Evolutionary conservation across 2,797 vertebrate genomes (phyloP), one percentile per base, ranked within the genome.

Genomic region (Kryptolebias ocellatus): DNA sequence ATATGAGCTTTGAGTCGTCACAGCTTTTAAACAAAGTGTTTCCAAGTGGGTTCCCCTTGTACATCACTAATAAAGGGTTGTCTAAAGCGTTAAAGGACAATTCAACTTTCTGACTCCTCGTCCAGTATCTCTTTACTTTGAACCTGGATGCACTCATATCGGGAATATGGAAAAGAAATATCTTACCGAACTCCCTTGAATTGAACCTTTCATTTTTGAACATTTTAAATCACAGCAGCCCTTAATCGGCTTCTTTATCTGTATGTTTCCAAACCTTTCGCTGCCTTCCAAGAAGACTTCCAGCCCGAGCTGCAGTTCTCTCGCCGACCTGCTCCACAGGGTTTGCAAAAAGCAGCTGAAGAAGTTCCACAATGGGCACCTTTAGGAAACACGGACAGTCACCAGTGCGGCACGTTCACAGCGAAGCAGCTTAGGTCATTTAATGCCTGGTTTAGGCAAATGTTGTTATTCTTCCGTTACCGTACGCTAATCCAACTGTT

Each of bases 51-150:
- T 57, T 68, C 57, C 73, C 51, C 7, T 37, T 18, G 44, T 47
- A 34, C n/a, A 53, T 67, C 16, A 18, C 15, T 7, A 42, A 44
- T 6, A 27, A 81, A 24, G 15, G 53, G 14, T 53, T 55, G 67
- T 74, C 45, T 72, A 72, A 74, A 58, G 64, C 45, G 64, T 81
- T 78, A 47, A 59, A 57, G 27, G 47, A 72, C 72, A 50, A 64
- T 80, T 82, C 64, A 69, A 9, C 20, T 24, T 20, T 45, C 58
- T 42, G 58, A 65, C 55, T 64, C 61, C 50, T 28, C 52, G 39
- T 5, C 64, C 44, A 85, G 71, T 57, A 31, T 70, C 55, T 68
- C 37, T 2, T 51, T 57, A 63, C 67, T 72, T 63, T 68, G 46
- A 78, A 67, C 34, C 67, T 53, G 37, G n/a, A 70, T 29, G 42